Conservation (phyloP, 2,113 vertebrate species). For the Pristiophorus japonicus region DNA sequence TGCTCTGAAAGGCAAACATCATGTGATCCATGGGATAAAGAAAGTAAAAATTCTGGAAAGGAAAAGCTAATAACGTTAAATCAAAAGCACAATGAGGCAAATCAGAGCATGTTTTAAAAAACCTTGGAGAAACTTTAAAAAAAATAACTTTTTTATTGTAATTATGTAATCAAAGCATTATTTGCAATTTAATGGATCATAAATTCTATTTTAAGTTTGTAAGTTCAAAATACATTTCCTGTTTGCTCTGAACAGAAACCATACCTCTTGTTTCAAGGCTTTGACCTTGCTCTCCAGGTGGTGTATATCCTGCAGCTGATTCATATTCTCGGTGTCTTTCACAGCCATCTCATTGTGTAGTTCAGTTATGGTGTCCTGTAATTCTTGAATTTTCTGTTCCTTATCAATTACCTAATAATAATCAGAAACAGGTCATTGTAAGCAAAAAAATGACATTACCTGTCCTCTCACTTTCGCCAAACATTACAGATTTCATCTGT, state of each 20-base stretch:
- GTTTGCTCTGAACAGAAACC: neutral
- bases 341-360: constrained; percentile 48
- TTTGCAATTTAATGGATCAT: too few species aligned
- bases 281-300: constrained; percentile 44
- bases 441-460: neutral
- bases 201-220: neutral
- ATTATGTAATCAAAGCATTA: neutral
- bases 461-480: neutral
- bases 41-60: neutral
- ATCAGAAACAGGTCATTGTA: constrained; percentile 23
- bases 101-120: neutral
- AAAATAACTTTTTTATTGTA: neutral
- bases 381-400: constrained; percentile 49
- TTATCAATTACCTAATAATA: constrained; percentile 47
- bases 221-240: neutral
- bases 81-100: neutral
- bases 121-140: neutral
- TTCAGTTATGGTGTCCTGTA: constrained; percentile 47
- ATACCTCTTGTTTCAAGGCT: constrained; percentile 46
- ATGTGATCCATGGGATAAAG: neutral
- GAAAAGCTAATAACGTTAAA: too few species aligned
- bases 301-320: constrained; percentile 46
- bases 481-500: neutral
- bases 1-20: neutral
- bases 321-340: constrained; percentile 47